A percentile compares a stretch with the other conserved stretches of the same genome.
Conservation (phyloP, 2,888 invertebrate genomes). For the Antitype chi region DNA sequence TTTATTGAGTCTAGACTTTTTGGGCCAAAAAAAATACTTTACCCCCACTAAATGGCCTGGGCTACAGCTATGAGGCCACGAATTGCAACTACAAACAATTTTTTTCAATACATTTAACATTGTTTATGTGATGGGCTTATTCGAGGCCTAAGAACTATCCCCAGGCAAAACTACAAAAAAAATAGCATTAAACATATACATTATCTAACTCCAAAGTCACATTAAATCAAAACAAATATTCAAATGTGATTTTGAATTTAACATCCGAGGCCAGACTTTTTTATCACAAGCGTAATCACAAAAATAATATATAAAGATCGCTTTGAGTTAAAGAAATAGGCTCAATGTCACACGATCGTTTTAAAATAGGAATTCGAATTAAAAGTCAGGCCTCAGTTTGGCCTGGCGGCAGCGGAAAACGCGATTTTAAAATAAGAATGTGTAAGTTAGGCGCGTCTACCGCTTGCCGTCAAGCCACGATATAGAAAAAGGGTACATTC, state of each 20-base stretch:
- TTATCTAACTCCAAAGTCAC: constrained; percentile 79
- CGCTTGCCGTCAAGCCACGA: constrained; percentile 35
- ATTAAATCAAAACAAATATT: constrained; percentile 87
- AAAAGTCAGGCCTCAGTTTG: constrained; percentile 77
- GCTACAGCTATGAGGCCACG: constrained; percentile 38
- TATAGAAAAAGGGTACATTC: constrained; percentile 51
- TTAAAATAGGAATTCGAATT: constrained; percentile 58
- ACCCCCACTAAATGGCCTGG: constrained; percentile 52
- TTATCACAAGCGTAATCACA: constrained; percentile 69
- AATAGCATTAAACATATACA: constrained; percentile 53
- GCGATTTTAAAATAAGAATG: constrained; percentile 55
- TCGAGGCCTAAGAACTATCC: constrained; percentile 33
- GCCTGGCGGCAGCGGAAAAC: constrained; percentile 45
- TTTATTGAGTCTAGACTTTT: constrained; percentile 61
- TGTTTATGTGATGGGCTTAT: constrained; percentile 32
- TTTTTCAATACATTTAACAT: constrained; percentile 34
- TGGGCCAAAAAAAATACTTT: constrained; percentile 47
- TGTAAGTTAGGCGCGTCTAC: constrained; percentile 47
- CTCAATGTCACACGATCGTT: constrained; percentile 68
- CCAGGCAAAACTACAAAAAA: constrained; percentile 51
- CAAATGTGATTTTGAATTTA: constrained; percentile 82
- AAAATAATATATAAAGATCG: constrained; percentile 68
- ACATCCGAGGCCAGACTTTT: constrained; percentile 78
- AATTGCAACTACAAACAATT: constrained; percentile 35
- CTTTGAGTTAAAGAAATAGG: constrained; percentile 60